Evolutionary conservation across 2,113 vertebrate genomes (phyloP).

Genomic region (Myiozetetes cayanensis): DNA sequence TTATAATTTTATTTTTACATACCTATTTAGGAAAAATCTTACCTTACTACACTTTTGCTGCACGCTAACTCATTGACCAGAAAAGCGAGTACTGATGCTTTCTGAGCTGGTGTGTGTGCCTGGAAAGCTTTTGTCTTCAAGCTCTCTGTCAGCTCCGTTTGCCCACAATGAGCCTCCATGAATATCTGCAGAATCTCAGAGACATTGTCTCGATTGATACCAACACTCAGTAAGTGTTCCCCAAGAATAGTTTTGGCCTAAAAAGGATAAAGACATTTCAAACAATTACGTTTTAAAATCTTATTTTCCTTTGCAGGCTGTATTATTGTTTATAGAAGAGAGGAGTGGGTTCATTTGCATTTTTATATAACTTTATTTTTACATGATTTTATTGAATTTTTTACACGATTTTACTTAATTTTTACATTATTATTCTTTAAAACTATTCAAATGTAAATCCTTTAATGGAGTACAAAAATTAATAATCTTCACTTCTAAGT

Average conservation of each 20-base stretch:
- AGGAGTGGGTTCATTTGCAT: not conserved
- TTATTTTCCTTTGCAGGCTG: not conserved
- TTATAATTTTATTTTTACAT: not conserved
- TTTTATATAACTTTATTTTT: not conserved
- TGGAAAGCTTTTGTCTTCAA: slow-evolving; percentile 93
- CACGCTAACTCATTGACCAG: slow-evolving; percentile 92
- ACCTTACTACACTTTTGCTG: slow-evolving; percentile 93
- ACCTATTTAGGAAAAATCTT: not conserved
- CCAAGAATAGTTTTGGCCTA: slow-evolving; percentile 90
- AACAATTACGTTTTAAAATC: not conserved
- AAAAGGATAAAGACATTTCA: slow-evolving; percentile 34
- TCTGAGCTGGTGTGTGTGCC: slow-evolving; percentile 89
- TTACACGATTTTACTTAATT: no score
- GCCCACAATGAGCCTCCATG: slow-evolving; percentile 89
- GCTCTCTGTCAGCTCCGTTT: slow-evolving; percentile 85
- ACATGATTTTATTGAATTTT: no score
- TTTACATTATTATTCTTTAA: not conserved
- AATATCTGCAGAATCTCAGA: slow-evolving; percentile 95
- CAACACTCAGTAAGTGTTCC: slow-evolving; percentile 87
- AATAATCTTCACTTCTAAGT: not conserved
- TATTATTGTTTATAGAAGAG: not conserved
- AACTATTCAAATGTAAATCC: not conserved
- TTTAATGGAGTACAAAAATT: not conserved
- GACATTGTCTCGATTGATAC: slow-evolving; percentile 89
- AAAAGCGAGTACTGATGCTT: slow-evolving; percentile 88